phyloP scores from a whole-genome alignment of 2,113 vertebrate genomes.

The Anser cygnoides region DNA sequence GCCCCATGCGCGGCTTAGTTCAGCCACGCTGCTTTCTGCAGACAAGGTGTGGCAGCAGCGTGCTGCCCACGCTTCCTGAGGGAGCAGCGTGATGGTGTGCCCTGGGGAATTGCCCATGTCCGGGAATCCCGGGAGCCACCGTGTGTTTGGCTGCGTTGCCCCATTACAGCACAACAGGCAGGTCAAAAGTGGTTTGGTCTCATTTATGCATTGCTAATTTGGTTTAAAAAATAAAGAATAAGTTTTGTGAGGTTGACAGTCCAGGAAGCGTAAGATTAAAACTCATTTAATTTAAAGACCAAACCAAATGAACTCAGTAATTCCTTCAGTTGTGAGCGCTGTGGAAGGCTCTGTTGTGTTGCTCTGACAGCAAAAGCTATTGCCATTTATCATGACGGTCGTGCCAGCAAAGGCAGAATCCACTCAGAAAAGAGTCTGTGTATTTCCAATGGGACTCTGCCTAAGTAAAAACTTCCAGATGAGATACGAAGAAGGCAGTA shows the following conservation, averaged over 20 bases:
- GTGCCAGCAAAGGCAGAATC: not conserved
- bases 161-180: not conserved
- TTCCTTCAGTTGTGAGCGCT: not conserved
- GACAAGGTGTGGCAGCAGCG: not conserved
- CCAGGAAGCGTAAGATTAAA: not conserved
- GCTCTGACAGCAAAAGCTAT: not conserved
- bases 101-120: no score
- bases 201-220: not conserved
- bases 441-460: not conserved
- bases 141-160: accelerated
- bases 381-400: not conserved
- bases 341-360: not conserved
- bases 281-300: not conserved
- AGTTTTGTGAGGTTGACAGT: not conserved
- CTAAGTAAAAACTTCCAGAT: not conserved
- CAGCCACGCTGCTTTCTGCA: not conserved
- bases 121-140: not conserved
- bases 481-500: not conserved
- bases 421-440: not conserved
- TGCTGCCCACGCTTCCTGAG: accelerated
- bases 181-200: not conserved
- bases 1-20: not conserved
- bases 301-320: not conserved
- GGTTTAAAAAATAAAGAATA: not conserved
- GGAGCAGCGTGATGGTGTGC: not conserved